Conservation (phyloP, 2,113 vertebrate genomes). For the Leptocoma aspasia region DNA sequence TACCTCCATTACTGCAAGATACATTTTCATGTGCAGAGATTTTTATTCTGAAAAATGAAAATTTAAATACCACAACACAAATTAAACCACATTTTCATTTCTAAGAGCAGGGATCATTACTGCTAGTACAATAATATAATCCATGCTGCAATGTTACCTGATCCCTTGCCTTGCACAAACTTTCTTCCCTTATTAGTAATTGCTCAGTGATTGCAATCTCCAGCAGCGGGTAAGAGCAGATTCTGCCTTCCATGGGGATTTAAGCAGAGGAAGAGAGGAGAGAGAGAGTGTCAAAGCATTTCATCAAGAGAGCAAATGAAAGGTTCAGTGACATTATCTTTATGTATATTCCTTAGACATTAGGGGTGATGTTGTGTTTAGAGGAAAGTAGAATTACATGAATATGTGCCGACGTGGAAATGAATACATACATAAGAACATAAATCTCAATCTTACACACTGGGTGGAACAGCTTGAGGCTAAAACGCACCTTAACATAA, state of each 20-base stretch:
- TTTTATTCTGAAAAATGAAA: constrained; percentile 72
- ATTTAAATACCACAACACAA: constrained; percentile 63
- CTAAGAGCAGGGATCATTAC: constrained; percentile 32
- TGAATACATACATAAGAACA: background rate
- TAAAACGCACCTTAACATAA: background rate
- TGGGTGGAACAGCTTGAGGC: background rate
- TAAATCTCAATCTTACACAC: constrained; percentile 17
- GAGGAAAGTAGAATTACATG: constrained; percentile 11
- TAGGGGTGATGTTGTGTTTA: constrained; percentile 28
- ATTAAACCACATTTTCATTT: constrained; percentile 71
- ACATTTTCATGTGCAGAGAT: constrained; percentile 60
- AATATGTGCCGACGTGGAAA: background rate
- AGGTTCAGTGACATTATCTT: constrained; percentile 26
- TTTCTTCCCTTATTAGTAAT: constrained; percentile 35
- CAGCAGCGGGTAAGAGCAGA: background rate
- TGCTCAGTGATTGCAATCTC: constrained; percentile 15
- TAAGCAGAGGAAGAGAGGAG: background rate
- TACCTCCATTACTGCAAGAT: constrained; percentile 65
- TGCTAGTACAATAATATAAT: constrained; percentile 35
- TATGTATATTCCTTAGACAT: constrained; percentile 21
- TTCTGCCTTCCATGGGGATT: constrained; percentile 17
- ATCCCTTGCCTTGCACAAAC: constrained; percentile 46
- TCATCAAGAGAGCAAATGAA: constrained; percentile 55
- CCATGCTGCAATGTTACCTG: background rate
- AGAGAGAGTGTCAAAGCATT: constrained; percentile 9